Percentiles rank a stretch among this genome's conserved stretches.
Conservation (phyloP, 2,888 invertebrate genomes). For the Formica aserva region DNA sequence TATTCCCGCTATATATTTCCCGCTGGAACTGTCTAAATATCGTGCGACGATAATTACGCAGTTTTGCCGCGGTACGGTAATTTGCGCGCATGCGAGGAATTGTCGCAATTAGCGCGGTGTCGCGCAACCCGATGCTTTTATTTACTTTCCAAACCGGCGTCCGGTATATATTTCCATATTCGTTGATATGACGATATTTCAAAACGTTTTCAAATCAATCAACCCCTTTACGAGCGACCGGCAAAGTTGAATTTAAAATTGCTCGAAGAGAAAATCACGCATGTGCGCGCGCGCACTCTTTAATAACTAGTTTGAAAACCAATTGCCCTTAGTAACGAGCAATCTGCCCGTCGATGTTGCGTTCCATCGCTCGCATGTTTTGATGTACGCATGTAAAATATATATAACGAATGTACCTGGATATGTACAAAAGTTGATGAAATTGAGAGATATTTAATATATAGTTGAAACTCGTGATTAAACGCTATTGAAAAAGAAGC, state of each 20-base stretch:
- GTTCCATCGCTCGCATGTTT: conserved; percentile 20
- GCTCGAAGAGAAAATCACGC: conserved; percentile 41
- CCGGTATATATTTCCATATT: conserved; percentile 30
- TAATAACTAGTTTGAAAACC: conserved; percentile 48
- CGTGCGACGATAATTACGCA: conserved; percentile 67
- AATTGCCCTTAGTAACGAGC: conserved; percentile 51
- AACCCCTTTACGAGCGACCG: conserved; percentile 21
- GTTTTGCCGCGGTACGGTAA: conserved; percentile 64
- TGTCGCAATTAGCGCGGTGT: conserved; percentile 66
- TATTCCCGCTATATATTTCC: conserved; percentile 68
- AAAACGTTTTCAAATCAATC: conserved; percentile 44
- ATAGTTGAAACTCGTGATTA: background rate
- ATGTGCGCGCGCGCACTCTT: conserved; percentile 23
- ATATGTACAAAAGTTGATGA: background rate
- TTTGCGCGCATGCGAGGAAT: conserved; percentile 67
- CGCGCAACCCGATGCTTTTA: conserved; percentile 65
- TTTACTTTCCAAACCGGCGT: conserved; percentile 51
- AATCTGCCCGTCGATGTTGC: conserved; percentile 25
- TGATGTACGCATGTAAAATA: background rate
- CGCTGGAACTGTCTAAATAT: conserved; percentile 68
- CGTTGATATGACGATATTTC: conserved; percentile 32
- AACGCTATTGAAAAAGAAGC: background rate
- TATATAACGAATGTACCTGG: background rate
- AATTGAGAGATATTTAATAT: background rate
- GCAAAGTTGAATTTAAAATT: conserved; percentile 61